These are phyloP conservation scores for Octonoba sinensis DNA, from an alignment of 2,888 invertebrate species.

Conservation along the genomic window DNA sequence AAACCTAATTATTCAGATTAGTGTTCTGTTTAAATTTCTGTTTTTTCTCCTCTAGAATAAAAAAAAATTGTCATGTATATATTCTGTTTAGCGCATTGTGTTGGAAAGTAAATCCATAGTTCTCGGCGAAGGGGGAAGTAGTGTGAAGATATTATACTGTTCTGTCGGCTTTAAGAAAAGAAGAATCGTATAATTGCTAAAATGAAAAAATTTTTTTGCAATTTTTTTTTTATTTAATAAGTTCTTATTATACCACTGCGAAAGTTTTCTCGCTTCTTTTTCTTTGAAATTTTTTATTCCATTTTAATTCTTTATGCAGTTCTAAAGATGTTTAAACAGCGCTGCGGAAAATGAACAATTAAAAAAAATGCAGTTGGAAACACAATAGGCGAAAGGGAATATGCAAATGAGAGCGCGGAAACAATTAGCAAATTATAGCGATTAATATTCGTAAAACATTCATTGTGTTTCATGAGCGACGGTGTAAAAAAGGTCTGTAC, in stretches of 20 bases:
- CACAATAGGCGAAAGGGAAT: conserved; percentile 49
- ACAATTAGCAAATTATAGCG: conserved; percentile 61
- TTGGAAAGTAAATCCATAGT: conserved; percentile 43
- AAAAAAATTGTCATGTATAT: conserved; percentile 24
- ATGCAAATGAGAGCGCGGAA: conserved; percentile 54
- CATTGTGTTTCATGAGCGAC: conserved; percentile 19
- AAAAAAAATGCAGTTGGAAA: conserved; percentile 14
- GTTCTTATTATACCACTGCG: conserved; percentile 55
- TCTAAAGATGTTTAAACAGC: conserved; percentile 57
- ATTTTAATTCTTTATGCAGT: conserved; percentile 44
- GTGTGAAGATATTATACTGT: conserved; percentile 45
- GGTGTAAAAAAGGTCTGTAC: background rate
- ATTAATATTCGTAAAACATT: conserved; percentile 49
- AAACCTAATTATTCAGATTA: conserved; percentile 64
- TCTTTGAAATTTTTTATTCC: conserved; percentile 19
- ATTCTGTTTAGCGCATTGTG: conserved; percentile 46
- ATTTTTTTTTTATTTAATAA: conserved; percentile 53
- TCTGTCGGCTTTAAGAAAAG: conserved; percentile 45
- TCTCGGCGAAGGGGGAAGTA: background rate
- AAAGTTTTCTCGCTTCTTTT: conserved; percentile 46
- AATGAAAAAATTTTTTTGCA: conserved; percentile 46
- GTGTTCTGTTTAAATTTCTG: conserved; percentile 63
- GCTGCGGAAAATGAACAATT: conserved; percentile 54
- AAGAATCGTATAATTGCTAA: conserved; percentile 57
- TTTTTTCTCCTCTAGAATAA: conserved; percentile 25